Conservation (phyloP, 2,113 vertebrate genomes). For the Neopipo cinnamomea region DNA sequence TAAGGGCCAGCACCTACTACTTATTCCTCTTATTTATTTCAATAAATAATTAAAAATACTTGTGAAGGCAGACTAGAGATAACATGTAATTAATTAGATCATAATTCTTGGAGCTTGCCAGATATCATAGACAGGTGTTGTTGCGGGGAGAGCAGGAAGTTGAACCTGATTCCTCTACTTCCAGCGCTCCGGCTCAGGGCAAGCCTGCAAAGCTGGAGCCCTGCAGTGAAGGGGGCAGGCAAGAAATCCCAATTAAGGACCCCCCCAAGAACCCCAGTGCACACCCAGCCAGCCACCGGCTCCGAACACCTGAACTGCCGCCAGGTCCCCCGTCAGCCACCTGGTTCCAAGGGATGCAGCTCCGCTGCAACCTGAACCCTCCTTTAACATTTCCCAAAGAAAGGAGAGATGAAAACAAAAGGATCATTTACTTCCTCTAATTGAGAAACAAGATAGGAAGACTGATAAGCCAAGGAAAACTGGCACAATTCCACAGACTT, state of each 20-base stretch:
- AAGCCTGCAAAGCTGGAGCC: not conserved
- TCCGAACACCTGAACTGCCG: not conserved
- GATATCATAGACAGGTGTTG: not conserved
- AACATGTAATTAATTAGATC: not conserved
- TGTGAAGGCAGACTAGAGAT: not conserved
- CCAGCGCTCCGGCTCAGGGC: not conserved
- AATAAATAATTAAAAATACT: not conserved
- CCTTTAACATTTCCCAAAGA: constrained; percentile 48
- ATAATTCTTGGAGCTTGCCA: not conserved
- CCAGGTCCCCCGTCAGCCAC: not conserved
- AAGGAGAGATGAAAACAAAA: constrained; percentile 22
- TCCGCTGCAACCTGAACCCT: not conserved
- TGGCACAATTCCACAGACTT: not conserved
- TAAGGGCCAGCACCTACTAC: not conserved
- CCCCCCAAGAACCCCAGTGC: not conserved
- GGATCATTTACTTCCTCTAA: constrained; percentile 14
- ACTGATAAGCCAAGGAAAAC: constrained; percentile 60
- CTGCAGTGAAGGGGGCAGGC: not conserved
- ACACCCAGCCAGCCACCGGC: not conserved
- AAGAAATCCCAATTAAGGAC: not conserved
- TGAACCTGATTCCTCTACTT: not conserved
- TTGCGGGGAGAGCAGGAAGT: not conserved
- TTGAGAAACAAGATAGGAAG: constrained; percentile 32
- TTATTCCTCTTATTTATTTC: not conserved
- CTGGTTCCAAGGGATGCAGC: not conserved